Evolutionary conservation across 1,140 invertebrate genomes (phyloP).

Genomic region (Neotoxoptera formosana): DNA sequence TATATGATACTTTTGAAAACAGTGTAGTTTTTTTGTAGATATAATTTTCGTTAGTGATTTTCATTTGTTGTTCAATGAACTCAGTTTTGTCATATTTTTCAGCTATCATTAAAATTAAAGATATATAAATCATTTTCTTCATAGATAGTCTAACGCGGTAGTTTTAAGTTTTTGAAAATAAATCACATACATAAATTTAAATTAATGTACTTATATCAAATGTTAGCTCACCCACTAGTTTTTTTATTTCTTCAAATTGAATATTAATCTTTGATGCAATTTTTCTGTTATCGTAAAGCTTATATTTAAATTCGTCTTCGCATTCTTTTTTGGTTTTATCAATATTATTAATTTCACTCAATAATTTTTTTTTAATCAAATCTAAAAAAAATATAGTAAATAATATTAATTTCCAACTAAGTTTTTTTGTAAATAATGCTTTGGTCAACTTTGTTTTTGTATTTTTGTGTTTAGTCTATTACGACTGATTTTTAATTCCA

Average conservation of each 20-base stretch:
- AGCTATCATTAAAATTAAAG: background rate
- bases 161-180: background rate
- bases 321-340: background rate
- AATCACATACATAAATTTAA: background rate
- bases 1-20: background rate
- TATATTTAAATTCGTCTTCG: background rate
- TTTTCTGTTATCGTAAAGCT: background rate
- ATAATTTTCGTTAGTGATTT: background rate
- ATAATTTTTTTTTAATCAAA: background rate
- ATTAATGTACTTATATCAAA: background rate
- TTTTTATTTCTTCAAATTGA: slow-evolving; percentile 28
- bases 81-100: background rate
- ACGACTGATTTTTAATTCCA: background rate
- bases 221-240: background rate
- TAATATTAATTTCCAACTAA: background rate
- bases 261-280: background rate
- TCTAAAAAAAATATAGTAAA: background rate
- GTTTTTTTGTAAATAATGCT: background rate
- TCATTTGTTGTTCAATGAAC: background rate
- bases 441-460: slow-evolving; percentile 13
- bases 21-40: background rate
- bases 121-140: background rate
- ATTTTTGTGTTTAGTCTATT: slow-evolving; percentile 8
- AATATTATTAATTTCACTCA: background rate
- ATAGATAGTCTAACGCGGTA: background rate